phyloP scores from a whole-genome alignment of 2,888 invertebrate genomes.

The Alitta virens region DNA sequence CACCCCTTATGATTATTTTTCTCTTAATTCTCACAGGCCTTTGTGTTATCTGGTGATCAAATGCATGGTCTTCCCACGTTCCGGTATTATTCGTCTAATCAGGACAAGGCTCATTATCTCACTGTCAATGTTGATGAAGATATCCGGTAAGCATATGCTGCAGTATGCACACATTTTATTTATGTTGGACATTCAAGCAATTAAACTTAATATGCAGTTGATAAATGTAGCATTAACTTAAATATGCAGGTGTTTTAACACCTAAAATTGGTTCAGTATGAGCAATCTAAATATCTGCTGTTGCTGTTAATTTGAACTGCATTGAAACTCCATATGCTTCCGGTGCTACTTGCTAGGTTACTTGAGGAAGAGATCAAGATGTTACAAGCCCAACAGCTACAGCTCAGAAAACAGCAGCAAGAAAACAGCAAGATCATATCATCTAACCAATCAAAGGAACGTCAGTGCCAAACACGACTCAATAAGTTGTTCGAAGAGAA shows the following conservation, averaged over 20 bases:
- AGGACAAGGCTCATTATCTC: conserved; percentile 38
- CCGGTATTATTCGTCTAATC: conserved; percentile 48
- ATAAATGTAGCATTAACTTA: no score
- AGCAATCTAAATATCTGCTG: no score
- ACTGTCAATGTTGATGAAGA: conserved; percentile 47
- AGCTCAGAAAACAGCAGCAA: conserved; percentile 4
- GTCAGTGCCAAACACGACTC: conserved; percentile 36
- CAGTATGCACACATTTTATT: no score
- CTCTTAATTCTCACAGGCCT: conserved; percentile 40
- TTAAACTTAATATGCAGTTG: not conserved
- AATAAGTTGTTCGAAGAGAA: conserved; percentile 38
- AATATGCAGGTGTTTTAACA: no score
- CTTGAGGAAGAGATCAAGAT: conserved; percentile 2
- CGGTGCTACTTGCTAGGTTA: conserved; percentile 2
- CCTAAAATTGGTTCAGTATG: no score
- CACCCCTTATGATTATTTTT: no score
- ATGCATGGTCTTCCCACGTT: conserved; percentile 43
- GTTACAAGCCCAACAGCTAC: not conserved
- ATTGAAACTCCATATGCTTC: no score
- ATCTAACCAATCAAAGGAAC: conserved; percentile 36
- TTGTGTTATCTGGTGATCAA: conserved; percentile 48
- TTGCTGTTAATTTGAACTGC: no score
- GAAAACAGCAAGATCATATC: conserved; percentile 25
- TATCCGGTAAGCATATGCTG: conserved; percentile 40
- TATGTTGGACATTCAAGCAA: no score